Conservation (phyloP, 2,797 vertebrate genomes). For the Microchirus variegatus region DNA sequence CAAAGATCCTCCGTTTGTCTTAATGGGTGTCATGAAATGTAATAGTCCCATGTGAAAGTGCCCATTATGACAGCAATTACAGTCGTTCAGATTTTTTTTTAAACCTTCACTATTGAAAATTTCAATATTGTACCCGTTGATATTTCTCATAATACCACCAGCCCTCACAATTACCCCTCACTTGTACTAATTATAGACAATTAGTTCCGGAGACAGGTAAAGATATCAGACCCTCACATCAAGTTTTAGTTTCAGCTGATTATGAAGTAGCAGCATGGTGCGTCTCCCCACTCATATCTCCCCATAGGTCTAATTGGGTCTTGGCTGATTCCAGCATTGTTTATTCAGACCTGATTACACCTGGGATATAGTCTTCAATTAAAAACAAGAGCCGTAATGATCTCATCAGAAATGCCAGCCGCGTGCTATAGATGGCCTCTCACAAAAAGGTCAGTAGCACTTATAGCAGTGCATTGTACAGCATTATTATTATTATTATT, state of each 20-base stretch:
- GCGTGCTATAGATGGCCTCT: constrained; percentile 52
- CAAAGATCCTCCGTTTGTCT: constrained; percentile 26
- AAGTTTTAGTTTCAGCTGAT: constrained; percentile 71
- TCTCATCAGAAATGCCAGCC: constrained; percentile 72
- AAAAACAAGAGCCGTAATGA: constrained; percentile 72
- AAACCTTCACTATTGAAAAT: constrained; percentile 48
- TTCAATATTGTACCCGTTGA: constrained; percentile 52
- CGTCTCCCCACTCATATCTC: constrained; percentile 49
- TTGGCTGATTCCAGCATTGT: constrained; percentile 68
- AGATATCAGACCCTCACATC: constrained; percentile 66
- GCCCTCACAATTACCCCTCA: constrained; percentile 64
- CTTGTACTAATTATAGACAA: constrained; percentile 72
- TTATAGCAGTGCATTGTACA: constrained; percentile 31
- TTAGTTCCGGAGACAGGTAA: constrained; percentile 67
- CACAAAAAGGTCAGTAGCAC: constrained; percentile 58
- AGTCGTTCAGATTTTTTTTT: constrained; percentile 22
- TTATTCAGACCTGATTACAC: constrained; percentile 78
- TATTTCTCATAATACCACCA: constrained; percentile 60
- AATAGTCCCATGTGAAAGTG: constrained; percentile 42
- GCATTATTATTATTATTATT: constrained; percentile 11
- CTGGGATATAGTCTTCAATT: constrained; percentile 77
- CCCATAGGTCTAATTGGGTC: constrained; percentile 70
- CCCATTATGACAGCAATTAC: constrained; percentile 58
- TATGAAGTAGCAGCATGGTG: constrained; percentile 60
- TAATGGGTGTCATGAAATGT: constrained; percentile 26